A percentile compares a stretch with the other conserved stretches of the same genome.
Evolutionary conservation across 1,140 invertebrate species (phyloP).

Genomic region (Linepithema humile): DNA sequence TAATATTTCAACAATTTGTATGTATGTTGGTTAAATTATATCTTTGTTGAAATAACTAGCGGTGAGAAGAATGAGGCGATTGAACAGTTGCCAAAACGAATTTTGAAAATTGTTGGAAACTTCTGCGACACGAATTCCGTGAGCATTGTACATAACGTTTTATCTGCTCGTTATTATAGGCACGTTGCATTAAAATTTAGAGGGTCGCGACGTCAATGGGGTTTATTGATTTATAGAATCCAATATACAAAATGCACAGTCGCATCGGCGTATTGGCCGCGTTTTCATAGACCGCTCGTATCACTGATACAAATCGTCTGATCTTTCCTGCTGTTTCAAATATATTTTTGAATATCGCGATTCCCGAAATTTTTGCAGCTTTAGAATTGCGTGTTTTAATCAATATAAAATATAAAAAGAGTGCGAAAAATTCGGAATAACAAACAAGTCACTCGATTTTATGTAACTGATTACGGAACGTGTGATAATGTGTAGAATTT

Average conservation of each 20-base stretch:
- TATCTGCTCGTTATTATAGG: constrained; percentile 23
- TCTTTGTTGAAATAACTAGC: neutral
- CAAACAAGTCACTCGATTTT: neutral
- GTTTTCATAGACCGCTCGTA: constrained; percentile 53
- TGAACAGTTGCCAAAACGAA: constrained; percentile 17
- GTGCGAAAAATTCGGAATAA: neutral
- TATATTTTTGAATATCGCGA: neutral
- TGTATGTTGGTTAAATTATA: neutral
- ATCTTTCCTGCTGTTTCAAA: neutral
- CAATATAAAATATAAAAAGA: neutral
- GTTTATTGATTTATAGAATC: constrained; percentile 72
- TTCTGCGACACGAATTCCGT: constrained; percentile 19
- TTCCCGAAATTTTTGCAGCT: neutral
- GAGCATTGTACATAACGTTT: constrained; percentile 32
- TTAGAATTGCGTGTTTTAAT: constrained; percentile 8
- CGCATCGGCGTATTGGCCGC: neutral
- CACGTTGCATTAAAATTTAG: constrained; percentile 62
- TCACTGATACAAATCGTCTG: constrained; percentile 38
- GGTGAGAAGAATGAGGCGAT: neutral
- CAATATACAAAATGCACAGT: constrained; percentile 51
- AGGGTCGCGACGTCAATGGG: constrained; percentile 62
- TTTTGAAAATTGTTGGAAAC: constrained; percentile 39
- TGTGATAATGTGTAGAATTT: neutral
- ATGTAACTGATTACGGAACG: neutral
- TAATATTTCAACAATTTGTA: neutral